Evolutionary conservation across 1,140 invertebrate species (phyloP), one percentile per base, ranked within the genome.

Genomic region (Leptopilina boulardi): DNA sequence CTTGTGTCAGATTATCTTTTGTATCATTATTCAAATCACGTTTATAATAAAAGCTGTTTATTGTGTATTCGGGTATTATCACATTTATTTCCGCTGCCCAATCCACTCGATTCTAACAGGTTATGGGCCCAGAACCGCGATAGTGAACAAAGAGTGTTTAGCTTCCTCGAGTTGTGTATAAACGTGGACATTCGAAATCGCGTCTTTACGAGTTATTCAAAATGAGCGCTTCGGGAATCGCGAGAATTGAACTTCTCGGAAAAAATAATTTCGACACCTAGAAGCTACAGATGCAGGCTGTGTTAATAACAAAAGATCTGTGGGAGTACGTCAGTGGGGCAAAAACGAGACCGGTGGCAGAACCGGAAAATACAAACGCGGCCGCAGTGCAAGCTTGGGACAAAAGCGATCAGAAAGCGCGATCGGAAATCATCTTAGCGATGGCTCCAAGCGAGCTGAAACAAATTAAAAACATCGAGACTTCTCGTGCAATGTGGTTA

Each of bases 221-320:
- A 8, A 54, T 54, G 51, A 54, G 51, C 10, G 18, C 9, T 18
- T 54, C 51, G 19, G 19, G 51, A n/a, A 1, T 42, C 41, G 6
- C 19, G 8, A 54, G 51, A 54, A 54, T 54, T 15, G 47, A 54
- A 8, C 47, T 18, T 54, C 47, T 54, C 47, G 18, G 18, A n/a
- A 72, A 72, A 72, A 42, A 19, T 42, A 72, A 26, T n/a, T 70
- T 26, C 23, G 66, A 72, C 38, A 72, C 71, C 15, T 72, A 34
- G 71, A 72, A 42, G 4, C n/a, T 72, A 19, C 71, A 72, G 18
- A 72, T 72, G 71, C 15, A 44, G 4, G 38, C 38, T 10, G 42
- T 72, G 34, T 30, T 72, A 18, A 21, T 72, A 4, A 72, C 42
- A 21, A 38, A 72, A 4, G 23, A 72, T 19, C n/a, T 19, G 19